Evolutionary conservation across 2,113 vertebrate species (phyloP).

Genomic region (Collichthys lucidus): DNA sequence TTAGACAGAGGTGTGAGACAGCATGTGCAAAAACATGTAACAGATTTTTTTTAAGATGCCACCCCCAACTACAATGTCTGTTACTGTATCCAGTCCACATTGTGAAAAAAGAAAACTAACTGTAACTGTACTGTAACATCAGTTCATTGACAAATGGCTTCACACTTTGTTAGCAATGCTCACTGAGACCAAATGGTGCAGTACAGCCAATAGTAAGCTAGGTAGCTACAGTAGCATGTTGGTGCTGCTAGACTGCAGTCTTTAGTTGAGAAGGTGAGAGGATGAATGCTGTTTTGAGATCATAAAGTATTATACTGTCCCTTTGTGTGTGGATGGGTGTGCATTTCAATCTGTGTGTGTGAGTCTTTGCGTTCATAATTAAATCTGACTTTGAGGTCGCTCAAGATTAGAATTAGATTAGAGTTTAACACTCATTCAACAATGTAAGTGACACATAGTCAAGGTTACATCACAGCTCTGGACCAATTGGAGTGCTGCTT

Average conservation of each 20-base stretch:
- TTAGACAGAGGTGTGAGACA: constrained; percentile 46
- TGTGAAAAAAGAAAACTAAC: constrained; percentile 10
- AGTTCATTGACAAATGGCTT: neutral
- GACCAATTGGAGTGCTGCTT: constrained; percentile 43
- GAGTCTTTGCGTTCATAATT: constrained; percentile 49
- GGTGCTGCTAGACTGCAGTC: neutral
- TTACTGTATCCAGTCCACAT: neutral
- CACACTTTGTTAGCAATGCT: constrained; percentile 3
- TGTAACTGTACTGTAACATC: neutral
- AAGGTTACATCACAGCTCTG: constrained; percentile 64
- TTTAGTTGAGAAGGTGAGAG: constrained; percentile 5
- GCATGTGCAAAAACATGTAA: neutral
- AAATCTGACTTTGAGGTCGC: constrained; percentile 57
- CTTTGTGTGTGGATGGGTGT: neutral
- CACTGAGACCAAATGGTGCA: neutral
- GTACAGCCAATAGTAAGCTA: neutral
- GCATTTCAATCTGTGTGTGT: constrained; percentile 18
- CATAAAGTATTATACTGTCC: constrained; percentile 12
- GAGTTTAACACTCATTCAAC: constrained; percentile 59
- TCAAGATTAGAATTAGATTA: constrained; percentile 66
- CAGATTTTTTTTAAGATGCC: neutral
- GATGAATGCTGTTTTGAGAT: too few relatives aligned
- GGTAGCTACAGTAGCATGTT: neutral
- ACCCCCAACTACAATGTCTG: neutral
- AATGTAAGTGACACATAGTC: constrained; percentile 28